A percentile compares a stretch with the other conserved stretches of the same genome.
These are phyloP conservation scores for Plagodis dolabraria DNA, from an alignment of 2,888 invertebrate genomes.

Conservation along the genomic window DNA sequence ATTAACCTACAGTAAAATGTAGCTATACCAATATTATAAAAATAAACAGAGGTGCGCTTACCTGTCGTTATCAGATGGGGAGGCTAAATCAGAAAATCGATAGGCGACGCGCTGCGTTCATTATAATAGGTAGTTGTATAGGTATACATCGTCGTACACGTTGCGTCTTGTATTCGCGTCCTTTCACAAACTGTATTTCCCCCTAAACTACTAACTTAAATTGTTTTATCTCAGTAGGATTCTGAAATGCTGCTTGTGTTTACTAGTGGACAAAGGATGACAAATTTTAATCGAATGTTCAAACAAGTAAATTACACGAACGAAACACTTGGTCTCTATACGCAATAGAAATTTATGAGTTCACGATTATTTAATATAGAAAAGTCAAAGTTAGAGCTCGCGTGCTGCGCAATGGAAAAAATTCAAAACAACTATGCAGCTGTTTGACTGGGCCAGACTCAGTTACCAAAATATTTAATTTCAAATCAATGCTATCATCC, in stretches of 20 bases:
- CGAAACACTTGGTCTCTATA: too few species aligned
- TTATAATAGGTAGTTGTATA: slow-evolving; percentile 27
- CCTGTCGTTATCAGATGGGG: slow-evolving; percentile 77
- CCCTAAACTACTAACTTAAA: slow-evolving; percentile 42
- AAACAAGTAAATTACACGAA: too few species aligned
- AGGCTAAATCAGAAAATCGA: slow-evolving; percentile 82
- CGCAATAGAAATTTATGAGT: not conserved
- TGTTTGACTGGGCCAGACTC: not conserved
- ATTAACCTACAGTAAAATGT: not conserved
- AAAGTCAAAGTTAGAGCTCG: not conserved
- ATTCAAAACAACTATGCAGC: slow-evolving; percentile 4
- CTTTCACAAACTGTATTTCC: slow-evolving; percentile 54
- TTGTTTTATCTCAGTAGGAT: slow-evolving; percentile 42
- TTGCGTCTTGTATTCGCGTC: slow-evolving; percentile 19
- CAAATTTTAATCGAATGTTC: too few species aligned
- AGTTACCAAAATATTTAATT: too few species aligned
- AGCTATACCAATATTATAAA: slow-evolving; percentile 24
- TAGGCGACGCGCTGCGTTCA: slow-evolving; percentile 58
- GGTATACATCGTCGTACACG: slow-evolving; percentile 16
- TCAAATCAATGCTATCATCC: not conserved
- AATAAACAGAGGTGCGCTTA: slow-evolving; percentile 45
- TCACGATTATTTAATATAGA: not conserved
- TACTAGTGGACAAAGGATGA: too few species aligned
- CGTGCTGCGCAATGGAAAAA: slow-evolving; percentile 2
- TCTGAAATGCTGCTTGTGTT: slow-evolving; percentile 15